phyloP scores from a whole-genome alignment of 2,113 vertebrate genomes.

The Oryzias woworae region DNA sequence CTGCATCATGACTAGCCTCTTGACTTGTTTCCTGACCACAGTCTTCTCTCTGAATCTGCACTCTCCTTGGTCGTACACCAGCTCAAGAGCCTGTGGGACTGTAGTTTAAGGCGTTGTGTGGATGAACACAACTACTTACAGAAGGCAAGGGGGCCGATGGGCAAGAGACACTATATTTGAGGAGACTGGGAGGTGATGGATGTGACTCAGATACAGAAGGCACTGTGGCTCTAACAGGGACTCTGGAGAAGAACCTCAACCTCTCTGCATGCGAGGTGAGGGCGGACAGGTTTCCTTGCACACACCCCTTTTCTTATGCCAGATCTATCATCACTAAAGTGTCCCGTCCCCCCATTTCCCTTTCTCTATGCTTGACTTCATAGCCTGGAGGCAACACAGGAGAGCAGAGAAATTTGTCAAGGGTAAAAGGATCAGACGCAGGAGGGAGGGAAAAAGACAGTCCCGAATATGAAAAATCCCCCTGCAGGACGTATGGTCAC shows the following conservation, averaged over 20 bases:
- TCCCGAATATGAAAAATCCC: conserved; percentile 6
- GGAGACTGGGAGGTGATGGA: conserved; percentile 31
- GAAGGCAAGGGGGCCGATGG: conserved; percentile 14
- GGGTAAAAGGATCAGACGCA: background rate
- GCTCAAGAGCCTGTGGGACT: conserved; percentile 47
- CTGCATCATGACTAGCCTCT: conserved; percentile 14
- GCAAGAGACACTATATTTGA: conserved; percentile 2
- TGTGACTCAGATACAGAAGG: conserved; percentile 77
- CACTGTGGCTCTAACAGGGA: conserved; percentile 77
- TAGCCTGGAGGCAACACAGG: conserved; percentile 30
- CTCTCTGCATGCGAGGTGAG: conserved; percentile 31
- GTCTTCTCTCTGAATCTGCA: conserved; percentile 31
- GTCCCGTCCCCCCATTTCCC: conserved; percentile 9
- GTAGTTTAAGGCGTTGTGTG: conserved; percentile 67
- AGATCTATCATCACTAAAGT: conserved; percentile 22
- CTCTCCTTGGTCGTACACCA: conserved; percentile 27
- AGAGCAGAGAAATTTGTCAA: conserved; percentile 23
- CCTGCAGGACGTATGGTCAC: conserved; percentile 24
- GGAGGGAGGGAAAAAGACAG: conserved; percentile 4
- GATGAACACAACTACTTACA: conserved; percentile 40
- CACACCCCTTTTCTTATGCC: conserved; percentile 28
- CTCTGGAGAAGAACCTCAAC: conserved; percentile 30
- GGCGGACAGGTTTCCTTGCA: conserved; percentile 43
- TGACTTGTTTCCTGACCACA: conserved; percentile 17
- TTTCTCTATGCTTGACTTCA: conserved; percentile 24